Conservation (phyloP, 2,113 vertebrate species). For the Gymnogyps californianus region DNA sequence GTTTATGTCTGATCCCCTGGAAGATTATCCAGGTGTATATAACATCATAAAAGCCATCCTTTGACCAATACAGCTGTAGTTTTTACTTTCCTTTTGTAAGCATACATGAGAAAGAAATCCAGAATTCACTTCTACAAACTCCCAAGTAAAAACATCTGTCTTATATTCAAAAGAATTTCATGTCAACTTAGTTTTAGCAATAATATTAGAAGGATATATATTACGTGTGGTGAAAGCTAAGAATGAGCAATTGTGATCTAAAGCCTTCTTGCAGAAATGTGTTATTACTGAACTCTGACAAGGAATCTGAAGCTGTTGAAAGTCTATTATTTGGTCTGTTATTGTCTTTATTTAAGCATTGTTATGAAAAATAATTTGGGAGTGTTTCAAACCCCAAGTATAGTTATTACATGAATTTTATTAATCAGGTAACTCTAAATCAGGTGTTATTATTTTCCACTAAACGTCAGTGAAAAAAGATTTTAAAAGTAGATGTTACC, state of each 20-base stretch:
- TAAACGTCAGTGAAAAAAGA: background rate
- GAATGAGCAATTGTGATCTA: background rate
- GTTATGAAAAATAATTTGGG: background rate
- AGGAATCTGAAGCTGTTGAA: background rate
- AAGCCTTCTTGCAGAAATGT: background rate
- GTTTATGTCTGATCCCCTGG: background rate
- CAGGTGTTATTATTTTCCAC: background rate
- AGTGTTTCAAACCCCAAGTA: background rate
- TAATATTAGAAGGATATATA: background rate
- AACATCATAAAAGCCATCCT: background rate
- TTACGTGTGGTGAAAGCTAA: background rate
- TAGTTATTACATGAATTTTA: background rate
- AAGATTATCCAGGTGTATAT: background rate
- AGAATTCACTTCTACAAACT: background rate
- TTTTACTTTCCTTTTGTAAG: background rate
- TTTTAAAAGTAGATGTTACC: background rate
- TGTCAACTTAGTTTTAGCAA: background rate
- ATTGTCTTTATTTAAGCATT: background rate
- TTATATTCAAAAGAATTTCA: background rate
- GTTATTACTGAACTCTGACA: background rate
- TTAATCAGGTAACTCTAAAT: background rate
- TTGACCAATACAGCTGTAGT: background rate
- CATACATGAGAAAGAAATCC: background rate
- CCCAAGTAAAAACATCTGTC: background rate
- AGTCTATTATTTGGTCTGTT: background rate